phyloP scores from a whole-genome alignment of 2,797 vertebrate species.

The Otolemur crassicaudatus region DNA sequence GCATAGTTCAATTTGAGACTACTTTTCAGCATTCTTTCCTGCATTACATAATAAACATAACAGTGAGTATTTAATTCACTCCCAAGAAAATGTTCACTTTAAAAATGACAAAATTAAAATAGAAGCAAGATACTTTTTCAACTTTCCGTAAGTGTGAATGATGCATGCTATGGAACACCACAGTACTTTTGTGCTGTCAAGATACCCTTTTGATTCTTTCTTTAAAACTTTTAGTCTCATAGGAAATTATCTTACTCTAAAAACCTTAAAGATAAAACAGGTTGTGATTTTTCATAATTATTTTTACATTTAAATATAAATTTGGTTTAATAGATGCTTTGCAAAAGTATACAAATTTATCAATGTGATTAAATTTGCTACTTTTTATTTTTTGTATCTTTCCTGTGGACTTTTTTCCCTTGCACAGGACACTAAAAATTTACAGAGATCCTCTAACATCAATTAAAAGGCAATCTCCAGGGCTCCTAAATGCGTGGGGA shows the following conservation, averaged over 20 bases:
- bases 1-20: background rate
- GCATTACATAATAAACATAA: constrained; percentile 18
- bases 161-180: background rate
- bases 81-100: background rate
- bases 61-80: background rate
- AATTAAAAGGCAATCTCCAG: constrained; percentile 64
- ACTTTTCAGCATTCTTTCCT: background rate
- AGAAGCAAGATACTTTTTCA: background rate
- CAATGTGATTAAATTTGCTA: background rate
- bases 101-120: constrained; percentile 25
- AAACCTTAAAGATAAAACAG: background rate
- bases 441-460: constrained; percentile 43
- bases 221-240: background rate
- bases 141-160: constrained; percentile 50
- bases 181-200: constrained; percentile 29
- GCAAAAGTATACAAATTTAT: background rate
- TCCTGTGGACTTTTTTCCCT: background rate
- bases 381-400: background rate
- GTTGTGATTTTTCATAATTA: background rate
- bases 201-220: background rate
- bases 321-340: constrained; percentile 15
- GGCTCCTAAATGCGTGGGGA: constrained; percentile 49
- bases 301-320: background rate
- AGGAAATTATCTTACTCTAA: constrained; percentile 50
- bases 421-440: background rate